Conservation (phyloP, 2,113 vertebrate species). For the Steatornis caripensis region DNA sequence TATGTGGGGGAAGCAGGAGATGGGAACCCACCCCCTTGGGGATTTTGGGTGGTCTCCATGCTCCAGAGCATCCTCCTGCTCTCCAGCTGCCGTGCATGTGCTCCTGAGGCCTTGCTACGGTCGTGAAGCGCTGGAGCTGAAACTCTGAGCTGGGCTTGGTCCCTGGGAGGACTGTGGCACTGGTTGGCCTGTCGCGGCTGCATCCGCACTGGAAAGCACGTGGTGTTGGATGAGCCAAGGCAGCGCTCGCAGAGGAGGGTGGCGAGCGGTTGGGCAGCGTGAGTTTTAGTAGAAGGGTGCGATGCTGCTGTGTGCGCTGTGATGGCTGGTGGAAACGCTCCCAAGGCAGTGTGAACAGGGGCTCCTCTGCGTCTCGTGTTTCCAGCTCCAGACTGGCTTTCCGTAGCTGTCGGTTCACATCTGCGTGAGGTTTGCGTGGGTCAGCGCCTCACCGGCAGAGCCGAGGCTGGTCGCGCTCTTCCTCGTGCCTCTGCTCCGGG, state of each 20-base stretch:
- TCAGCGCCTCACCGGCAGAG: not conserved
- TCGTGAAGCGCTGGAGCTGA: not conserved
- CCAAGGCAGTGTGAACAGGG: not conserved
- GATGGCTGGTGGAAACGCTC: not conserved
- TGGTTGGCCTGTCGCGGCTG: not conserved
- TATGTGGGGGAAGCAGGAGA: not conserved
- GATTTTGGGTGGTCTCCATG: not conserved
- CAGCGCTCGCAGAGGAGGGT: not conserved
- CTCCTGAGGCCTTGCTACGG: accelerated
- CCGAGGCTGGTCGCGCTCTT: not conserved
- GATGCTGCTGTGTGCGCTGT: not conserved
- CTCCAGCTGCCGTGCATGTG: accelerated
- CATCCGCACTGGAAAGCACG: not conserved
- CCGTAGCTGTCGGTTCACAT: accelerated
- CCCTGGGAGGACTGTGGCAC: too few relatives aligned
- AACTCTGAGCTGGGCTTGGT: not conserved
- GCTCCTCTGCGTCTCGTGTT: not conserved
- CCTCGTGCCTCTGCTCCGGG: not conserved
- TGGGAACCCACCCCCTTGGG: not conserved
- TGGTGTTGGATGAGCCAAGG: not conserved
- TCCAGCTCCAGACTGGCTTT: not conserved
- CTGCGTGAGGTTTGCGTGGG: not conserved
- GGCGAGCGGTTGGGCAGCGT: too few relatives aligned
- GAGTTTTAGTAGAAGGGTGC: not conserved
- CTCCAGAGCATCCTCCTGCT: not conserved